A percentile compares a stretch with the other conserved stretches of the same genome.
These are phyloP conservation scores for Strongylocentrotus purpuratus DNA, from an alignment of 35 echinoderm and acorn worm genomes.

Conservation along the genomic window DNA sequence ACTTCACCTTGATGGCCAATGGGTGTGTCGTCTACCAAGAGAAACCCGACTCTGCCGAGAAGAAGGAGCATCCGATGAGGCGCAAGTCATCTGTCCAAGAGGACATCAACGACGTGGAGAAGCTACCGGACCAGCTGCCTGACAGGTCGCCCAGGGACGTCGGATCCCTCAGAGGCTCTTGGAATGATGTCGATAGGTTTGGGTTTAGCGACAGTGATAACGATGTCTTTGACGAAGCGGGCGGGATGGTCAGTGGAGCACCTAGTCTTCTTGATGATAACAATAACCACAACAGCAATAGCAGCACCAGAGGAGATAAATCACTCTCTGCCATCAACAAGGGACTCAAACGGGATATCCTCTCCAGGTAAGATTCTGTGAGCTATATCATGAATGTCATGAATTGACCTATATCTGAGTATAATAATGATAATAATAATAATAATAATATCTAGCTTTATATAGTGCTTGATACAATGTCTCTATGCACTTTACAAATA, in stretches of 20 bases:
- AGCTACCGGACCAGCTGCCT: neutral
- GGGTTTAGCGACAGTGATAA: constrained; percentile 30
- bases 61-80: neutral
- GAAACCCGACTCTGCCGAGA: constrained; percentile 5
- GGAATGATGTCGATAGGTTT: constrained; percentile 16
- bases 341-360: constrained; percentile 16
- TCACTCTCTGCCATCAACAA: neutral
- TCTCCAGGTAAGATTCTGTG: neutral
- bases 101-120: neutral
- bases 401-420: too few species aligned
- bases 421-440: too few species aligned
- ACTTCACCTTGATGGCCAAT: constrained; percentile 46
- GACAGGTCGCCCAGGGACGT: neutral
- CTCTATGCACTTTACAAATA: too few species aligned
- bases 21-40: constrained; percentile 35
- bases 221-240: constrained; percentile 8
- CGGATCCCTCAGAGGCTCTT: neutral
- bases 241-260: neutral
- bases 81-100: neutral
- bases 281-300: neutral
- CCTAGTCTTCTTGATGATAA: neutral
- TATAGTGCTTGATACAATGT: too few species aligned
- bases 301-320: neutral
- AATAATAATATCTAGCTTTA: too few species aligned
- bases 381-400: too few species aligned